A percentile compares a stretch with the other conserved stretches of the same genome.
Conservation (phyloP, 64 coral and sea anemone species). For the Porites lutea region DNA sequence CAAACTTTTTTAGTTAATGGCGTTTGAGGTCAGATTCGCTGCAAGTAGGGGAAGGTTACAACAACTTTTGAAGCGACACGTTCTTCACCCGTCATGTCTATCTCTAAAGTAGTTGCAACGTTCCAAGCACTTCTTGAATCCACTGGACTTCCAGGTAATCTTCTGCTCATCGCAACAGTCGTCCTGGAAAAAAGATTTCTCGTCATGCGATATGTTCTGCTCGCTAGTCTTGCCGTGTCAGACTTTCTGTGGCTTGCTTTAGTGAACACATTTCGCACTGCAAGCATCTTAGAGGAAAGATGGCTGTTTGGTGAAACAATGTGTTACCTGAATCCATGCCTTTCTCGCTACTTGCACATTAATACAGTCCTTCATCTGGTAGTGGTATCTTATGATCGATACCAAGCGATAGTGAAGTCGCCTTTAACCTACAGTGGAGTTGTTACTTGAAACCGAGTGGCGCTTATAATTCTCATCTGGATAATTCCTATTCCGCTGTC, state of each 20-base stretch:
- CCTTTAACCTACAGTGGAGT: not conserved
- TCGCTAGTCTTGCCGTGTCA: not conserved
- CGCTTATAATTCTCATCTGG: too few species aligned
- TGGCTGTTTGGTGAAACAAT: conserved; percentile 5
- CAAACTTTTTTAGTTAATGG: too few species aligned
- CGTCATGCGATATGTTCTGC: conserved; percentile 1
- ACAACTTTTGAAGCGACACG: too few species aligned
- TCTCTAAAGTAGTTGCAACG: not conserved
- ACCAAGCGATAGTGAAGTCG: not conserved
- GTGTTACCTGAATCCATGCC: not conserved
- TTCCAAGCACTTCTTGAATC: not conserved
- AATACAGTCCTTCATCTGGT: conserved; percentile 6
- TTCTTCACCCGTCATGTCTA: not conserved
- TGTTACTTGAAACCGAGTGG: too few species aligned
- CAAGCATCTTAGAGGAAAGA: not conserved
- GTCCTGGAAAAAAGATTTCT: conserved; percentile 9
- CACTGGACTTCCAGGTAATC: conserved; percentile 1
- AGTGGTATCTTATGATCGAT: conserved; percentile 3
- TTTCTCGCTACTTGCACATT: not conserved
- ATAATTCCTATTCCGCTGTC: not conserved
- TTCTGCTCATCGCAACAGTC: not conserved
- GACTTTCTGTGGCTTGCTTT: not conserved
- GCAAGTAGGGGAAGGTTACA: too few species aligned
- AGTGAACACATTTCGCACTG: not conserved
- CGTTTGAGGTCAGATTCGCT: too few species aligned